Evolutionary conservation across 1,140 invertebrate genomes (phyloP), one percentile per base, ranked within the genome.

Genomic region (Papilio xuthus): DNA sequence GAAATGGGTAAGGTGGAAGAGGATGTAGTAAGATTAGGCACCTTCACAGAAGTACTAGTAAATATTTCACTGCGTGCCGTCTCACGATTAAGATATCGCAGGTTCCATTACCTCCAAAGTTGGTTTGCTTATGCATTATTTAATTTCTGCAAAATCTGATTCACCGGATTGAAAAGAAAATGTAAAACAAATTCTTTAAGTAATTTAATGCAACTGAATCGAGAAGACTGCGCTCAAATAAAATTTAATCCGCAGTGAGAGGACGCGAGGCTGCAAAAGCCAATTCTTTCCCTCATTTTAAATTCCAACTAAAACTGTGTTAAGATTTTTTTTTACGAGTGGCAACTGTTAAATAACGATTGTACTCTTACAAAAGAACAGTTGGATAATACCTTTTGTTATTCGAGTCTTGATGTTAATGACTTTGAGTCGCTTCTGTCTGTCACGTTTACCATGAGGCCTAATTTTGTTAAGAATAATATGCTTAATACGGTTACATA

Each of bases 301-400:
- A 76, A 76, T 63, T 60, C 32, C 26, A 76, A 76, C 74, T 76
- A 63, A 67, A 63, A 76, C 74, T 63, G 74, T 76, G 74, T 76
- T 74, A 82, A 69, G 18, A 56, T 42, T 77, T 82, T 50, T 82
- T 50, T 77, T 82, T 81, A 78, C 73, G 50, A 80, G 71, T 81
- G 76, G 79, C 69, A 71, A 67, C 80, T 77, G 81, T 82, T 82
- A 79, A 82, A 82, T 82, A 80, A 82, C 79, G 79, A 75, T 47
- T 71, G 18, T 76, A 67, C 23, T 69, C 75, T 81, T 83, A 76
- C 78, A 81, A 80, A 78, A 82, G 26, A 76, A 78, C 76, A n/a
- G 79, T 81, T 80, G 63, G 71, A 78, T 81, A 83, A 83, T 75
- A 41, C 41, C 76, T 78, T 71, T 72, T 80, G 78, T 78, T 41